Percentiles rank a stretch among this genome's conserved stretches.
These are phyloP conservation scores for Mycteria americana DNA, from an alignment of 2,797 vertebrate genomes.

Conservation along the genomic window DNA sequence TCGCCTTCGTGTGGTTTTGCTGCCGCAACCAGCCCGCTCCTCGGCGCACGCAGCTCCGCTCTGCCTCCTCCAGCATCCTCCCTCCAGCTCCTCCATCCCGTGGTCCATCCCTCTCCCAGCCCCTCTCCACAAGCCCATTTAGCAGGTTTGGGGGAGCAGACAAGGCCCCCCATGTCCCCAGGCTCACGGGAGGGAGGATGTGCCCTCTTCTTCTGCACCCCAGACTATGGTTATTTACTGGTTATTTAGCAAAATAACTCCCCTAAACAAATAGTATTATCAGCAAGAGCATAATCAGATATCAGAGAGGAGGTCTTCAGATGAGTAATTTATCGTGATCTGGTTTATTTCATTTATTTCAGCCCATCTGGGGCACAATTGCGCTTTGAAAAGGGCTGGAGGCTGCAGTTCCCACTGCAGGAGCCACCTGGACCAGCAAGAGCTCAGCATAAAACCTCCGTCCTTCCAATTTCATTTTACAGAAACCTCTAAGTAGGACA, in stretches of 20 bases:
- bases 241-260: background rate
- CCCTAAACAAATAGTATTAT: background rate
- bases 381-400: background rate
- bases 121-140: background rate
- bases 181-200: background rate
- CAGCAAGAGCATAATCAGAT: background rate
- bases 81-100: background rate
- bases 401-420: background rate
- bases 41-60: background rate
- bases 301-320: background rate
- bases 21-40: background rate
- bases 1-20: background rate
- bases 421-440: background rate
- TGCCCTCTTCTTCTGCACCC: background rate
- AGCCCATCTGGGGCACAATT: background rate
- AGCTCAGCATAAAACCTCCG: background rate
- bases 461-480: background rate
- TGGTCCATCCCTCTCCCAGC: background rate
- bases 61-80: background rate
- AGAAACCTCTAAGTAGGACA: conserved; percentile 6
- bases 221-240: background rate
- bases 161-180: background rate
- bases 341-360: background rate
- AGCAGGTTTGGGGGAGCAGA: background rate
- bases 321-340: background rate